phyloP scores from a whole-genome alignment of 1,140 invertebrate species.

The Odontomachus brunneus region DNA sequence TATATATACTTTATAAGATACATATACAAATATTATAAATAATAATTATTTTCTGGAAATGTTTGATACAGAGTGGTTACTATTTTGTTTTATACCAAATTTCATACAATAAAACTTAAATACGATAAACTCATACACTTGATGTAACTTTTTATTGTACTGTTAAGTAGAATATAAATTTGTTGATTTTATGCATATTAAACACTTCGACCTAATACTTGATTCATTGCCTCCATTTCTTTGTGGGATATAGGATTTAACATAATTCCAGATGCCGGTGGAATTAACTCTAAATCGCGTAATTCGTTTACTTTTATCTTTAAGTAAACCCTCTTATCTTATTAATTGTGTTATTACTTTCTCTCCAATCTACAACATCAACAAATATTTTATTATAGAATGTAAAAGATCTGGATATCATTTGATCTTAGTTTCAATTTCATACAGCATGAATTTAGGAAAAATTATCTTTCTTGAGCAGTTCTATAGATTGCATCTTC shows the following conservation, averaged over 20 bases:
- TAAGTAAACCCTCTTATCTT: constrained; percentile 89
- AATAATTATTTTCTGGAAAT: background rate
- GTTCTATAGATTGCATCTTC: constrained; percentile 87
- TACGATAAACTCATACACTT: constrained; percentile 9
- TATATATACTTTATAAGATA: background rate
- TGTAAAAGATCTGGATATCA: background rate
- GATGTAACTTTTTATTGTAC: background rate
- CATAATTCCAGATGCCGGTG: constrained; percentile 90
- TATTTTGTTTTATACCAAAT: constrained; percentile 38
- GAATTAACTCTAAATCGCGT: constrained; percentile 90
- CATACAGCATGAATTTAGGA: background rate
- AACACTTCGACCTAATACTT: constrained; percentile 74
- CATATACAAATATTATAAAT: constrained; percentile 3
- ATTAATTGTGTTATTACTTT: constrained; percentile 90
- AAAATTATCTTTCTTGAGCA: constrained; percentile 89
- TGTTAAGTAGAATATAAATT: constrained; percentile 13
- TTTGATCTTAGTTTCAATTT: background rate
- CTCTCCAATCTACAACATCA: constrained; percentile 88
- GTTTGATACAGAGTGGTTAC: background rate
- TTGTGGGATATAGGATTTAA: constrained; percentile 89
- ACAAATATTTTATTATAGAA: constrained; percentile 42
- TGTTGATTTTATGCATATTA: constrained; percentile 40
- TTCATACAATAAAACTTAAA: constrained; percentile 27
- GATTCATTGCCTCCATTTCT: constrained; percentile 88
- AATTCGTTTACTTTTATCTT: constrained; percentile 92